Evolutionary conservation across 2,113 vertebrate species (phyloP).

Genomic region (Orthonyx spaldingii): DNA sequence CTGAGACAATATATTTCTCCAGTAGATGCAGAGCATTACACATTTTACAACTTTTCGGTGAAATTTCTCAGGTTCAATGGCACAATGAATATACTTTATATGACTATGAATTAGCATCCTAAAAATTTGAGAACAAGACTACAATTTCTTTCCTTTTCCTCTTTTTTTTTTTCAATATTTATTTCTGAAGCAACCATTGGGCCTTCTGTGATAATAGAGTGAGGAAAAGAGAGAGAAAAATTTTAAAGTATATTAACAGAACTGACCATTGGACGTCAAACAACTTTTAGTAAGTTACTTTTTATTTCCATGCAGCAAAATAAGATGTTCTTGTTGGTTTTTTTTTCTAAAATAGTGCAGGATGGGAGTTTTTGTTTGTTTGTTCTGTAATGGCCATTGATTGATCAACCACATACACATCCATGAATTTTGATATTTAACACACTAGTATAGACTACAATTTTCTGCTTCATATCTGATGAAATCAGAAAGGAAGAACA

Average conservation of each 20-base stretch:
- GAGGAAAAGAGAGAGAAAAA: neutral
- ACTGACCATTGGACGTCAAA: neutral
- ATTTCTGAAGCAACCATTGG: neutral
- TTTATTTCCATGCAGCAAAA: neutral
- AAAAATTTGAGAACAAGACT: neutral
- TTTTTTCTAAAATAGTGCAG: neutral
- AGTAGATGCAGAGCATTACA: neutral
- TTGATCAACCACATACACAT: fast-evolving
- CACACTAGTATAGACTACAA: fast-evolving
- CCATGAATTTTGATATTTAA: neutral
- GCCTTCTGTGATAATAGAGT: neutral
- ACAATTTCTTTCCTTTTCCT: neutral
- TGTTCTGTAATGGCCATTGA: neutral
- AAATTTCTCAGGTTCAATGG: neutral
- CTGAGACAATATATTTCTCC: neutral
- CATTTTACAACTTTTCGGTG: neutral
- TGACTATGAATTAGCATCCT: neutral
- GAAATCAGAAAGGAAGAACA: neutral
- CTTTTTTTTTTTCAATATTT: neutral
- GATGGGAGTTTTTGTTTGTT: fast-evolving
- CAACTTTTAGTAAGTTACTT: neutral
- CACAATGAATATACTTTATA: neutral
- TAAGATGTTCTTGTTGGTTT: fast-evolving
- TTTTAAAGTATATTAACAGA: neutral
- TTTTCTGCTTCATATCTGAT: neutral